Evolutionary conservation across 2,113 vertebrate genomes (phyloP).

Genomic region (Sinosuthora webbiana): DNA sequence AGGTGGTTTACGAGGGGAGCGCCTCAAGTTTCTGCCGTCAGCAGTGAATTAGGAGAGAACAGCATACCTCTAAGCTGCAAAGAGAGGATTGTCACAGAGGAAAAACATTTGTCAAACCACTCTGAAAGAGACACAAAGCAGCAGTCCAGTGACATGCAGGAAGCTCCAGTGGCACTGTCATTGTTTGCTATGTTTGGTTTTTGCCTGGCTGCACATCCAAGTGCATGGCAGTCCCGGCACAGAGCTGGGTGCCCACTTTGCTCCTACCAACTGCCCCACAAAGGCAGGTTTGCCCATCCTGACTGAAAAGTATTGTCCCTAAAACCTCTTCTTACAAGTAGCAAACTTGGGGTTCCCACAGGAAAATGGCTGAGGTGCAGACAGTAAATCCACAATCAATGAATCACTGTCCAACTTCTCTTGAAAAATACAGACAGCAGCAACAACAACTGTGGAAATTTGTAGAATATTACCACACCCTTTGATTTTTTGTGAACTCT

Average conservation of each 20-base stretch:
- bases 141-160: background rate
- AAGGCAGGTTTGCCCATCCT: background rate
- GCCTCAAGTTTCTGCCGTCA: background rate
- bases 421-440: background rate
- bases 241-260: rapidly evolving
- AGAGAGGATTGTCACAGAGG: background rate
- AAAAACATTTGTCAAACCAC: background rate
- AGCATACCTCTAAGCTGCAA: background rate
- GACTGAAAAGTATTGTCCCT: background rate
- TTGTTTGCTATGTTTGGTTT: background rate
- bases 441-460: background rate
- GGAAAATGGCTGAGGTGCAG: background rate
- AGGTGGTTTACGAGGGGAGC: background rate
- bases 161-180: background rate
- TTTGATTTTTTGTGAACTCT: background rate
- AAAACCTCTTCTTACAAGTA: background rate
- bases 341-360: background rate
- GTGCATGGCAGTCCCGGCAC: rapidly evolving
- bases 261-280: background rate
- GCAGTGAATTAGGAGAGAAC: background rate
- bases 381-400: background rate
- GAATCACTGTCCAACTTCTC: background rate
- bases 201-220: background rate
- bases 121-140: rapidly evolving
- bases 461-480: background rate